Percentiles rank a stretch among this genome's conserved stretches.
phyloP scores from a whole-genome alignment of 2,888 invertebrate genomes.

The Erebia ligea region DNA sequence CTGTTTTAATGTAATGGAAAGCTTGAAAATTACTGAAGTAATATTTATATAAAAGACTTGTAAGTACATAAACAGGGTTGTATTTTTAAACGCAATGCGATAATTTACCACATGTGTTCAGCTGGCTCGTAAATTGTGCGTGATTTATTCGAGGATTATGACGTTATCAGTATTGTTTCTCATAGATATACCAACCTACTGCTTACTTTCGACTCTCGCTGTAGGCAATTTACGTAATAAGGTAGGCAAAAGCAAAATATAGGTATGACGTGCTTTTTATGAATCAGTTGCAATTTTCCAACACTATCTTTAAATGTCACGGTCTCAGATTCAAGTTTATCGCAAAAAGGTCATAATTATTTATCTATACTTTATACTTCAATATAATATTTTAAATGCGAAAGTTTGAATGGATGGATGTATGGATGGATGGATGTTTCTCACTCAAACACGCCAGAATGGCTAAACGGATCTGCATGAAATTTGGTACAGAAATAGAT shows the following conservation, averaged over 20 bases:
- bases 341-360: too few species aligned
- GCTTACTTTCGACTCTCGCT: background rate
- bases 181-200: background rate
- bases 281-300: background rate
- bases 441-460: too few species aligned
- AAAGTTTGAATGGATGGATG: too few species aligned
- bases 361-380: too few species aligned
- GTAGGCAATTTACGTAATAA: slow-evolving; percentile 15
- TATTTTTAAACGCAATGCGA: slow-evolving; percentile 31
- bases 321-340: too few species aligned
- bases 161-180: slow-evolving; percentile 56
- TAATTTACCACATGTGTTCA: slow-evolving; percentile 69
- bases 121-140: slow-evolving; percentile 72
- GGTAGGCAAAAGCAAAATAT: slow-evolving; percentile 12
- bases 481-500: too few species aligned
- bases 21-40: too few species aligned
- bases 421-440: too few species aligned
- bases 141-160: slow-evolving; percentile 77
- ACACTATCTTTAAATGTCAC: too few species aligned
- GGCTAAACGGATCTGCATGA: too few species aligned
- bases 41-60: background rate
- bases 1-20: too few species aligned
- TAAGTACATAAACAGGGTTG: slow-evolving; percentile 12
- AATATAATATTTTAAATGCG: too few species aligned
- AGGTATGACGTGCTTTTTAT: background rate